phyloP scores from a whole-genome alignment of 2,113 vertebrate genomes.

The Isichthys henryi region DNA sequence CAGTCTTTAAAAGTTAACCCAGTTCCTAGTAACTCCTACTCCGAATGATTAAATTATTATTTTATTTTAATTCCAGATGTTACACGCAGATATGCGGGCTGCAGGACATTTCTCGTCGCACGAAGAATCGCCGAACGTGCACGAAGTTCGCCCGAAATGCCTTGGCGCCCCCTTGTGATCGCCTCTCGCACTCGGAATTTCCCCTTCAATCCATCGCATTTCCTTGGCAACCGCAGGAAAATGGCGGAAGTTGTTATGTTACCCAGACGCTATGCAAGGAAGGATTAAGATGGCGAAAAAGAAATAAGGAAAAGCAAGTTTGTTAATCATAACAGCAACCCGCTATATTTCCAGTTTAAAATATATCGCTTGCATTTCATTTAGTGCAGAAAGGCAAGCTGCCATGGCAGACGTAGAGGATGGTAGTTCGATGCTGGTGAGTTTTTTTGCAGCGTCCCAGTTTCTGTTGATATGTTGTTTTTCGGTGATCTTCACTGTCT shows the following conservation, averaged over 20 bases:
- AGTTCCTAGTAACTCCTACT: background rate
- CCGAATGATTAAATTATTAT: background rate
- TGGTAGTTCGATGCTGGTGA: slow-evolving; percentile 56
- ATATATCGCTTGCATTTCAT: background rate
- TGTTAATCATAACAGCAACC: background rate
- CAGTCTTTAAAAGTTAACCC: background rate
- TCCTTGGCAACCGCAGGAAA: slow-evolving; percentile 33
- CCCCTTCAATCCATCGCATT: background rate
- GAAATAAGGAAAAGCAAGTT: background rate
- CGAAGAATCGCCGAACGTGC: background rate
- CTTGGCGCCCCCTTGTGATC: background rate
- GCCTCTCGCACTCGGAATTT: background rate
- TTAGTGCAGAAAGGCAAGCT: background rate
- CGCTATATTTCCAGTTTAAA: background rate
- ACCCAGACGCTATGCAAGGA: slow-evolving; percentile 41
- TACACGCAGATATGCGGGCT: background rate
- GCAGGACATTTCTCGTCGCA: background rate
- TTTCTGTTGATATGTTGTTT: background rate
- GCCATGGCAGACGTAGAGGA: slow-evolving; percentile 47
- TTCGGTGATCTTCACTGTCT: background rate
- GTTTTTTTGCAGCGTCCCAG: slow-evolving; percentile 3
- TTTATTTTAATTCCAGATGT: background rate
- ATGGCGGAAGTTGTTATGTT: slow-evolving; percentile 47
- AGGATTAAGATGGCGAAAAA: slow-evolving; percentile 51
- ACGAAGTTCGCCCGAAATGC: background rate